phyloP scores from a whole-genome alignment of 2,797 vertebrate species.

The Pygocentrus nattereri region DNA sequence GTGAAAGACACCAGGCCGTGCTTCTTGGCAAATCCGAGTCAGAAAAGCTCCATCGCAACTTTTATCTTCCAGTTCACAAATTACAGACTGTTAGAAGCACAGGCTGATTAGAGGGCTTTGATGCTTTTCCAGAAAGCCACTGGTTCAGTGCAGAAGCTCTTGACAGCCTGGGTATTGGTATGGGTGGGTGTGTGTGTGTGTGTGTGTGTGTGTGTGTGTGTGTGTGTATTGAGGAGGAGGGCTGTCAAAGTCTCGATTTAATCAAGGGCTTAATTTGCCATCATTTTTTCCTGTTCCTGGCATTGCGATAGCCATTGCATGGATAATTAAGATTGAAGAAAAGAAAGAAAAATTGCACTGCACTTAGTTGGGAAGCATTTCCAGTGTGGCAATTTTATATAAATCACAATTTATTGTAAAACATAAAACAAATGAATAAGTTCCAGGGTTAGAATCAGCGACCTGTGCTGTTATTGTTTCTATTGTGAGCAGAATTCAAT shows the following conservation, averaged over 20 bases:
- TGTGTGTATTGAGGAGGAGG: background rate
- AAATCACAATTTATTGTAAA: conserved; percentile 33
- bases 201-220: background rate
- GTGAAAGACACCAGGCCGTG: conserved; percentile 40
- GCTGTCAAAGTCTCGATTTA: conserved; percentile 47
- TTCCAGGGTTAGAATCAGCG: conserved; percentile 36
- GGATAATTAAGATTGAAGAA: conserved; percentile 16
- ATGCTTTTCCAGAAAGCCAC: conserved; percentile 32
- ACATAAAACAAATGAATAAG: conserved; percentile 37
- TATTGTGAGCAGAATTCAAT: conserved; percentile 53
- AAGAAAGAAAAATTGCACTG: background rate
- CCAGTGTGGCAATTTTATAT: background rate
- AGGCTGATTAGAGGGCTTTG: conserved; percentile 24
- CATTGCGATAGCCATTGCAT: conserved; percentile 15
- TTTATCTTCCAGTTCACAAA: conserved; percentile 51
- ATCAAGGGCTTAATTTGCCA: conserved; percentile 48
- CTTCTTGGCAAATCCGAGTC: conserved; percentile 39
- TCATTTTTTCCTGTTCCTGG: conserved; percentile 29
- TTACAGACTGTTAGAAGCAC: conserved; percentile 45
- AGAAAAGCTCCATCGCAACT: conserved; percentile 45
- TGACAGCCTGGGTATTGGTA: background rate
- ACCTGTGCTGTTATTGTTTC: conserved; percentile 53
- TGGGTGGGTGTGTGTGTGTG: background rate
- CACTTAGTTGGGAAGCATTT: background rate
- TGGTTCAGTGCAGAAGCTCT: conserved; percentile 20